Evolutionary conservation across 2,113 vertebrate genomes (phyloP), one percentile per base, ranked within the genome.

Genomic region (Nannobrachium achirus): DNA sequence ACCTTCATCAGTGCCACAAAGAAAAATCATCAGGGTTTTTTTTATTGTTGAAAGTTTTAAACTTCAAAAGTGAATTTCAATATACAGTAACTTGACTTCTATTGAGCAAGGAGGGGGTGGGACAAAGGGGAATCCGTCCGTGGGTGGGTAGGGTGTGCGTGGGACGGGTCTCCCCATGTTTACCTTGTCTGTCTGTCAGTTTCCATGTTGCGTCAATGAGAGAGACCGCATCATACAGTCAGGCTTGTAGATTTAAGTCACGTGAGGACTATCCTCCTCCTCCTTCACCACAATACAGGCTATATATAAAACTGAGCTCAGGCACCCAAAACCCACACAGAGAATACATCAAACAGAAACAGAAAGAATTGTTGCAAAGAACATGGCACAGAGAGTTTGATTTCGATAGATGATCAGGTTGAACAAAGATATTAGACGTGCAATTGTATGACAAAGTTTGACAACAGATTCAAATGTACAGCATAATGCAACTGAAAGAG

Each of bases 81-180:
- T 45, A 45, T 14, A 45, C 44, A 45, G 13, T 45, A 14, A 45
- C 44, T 45, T 9, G 13, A 45, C 44, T 45, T 45, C 44, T 45
- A 45, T 45, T 10, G 7, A 2, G 44, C 44, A 56, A 60, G 56
- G 58, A 1, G 69, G 20, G 33, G 48, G 18, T 9, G 46, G 50
- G 14, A 46, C 25, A 46, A 62, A 67, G 66, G 86, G 83, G 84
- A 91, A 93, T 92, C 89, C 88, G 89, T 86, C n/a, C n/a, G n/a
- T n/a, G 90, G 90, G 88, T 78, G 80, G 73, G n/a, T n/a, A n/a
- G n/a, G n/a, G n/a, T n/a, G n/a, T n/a, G n/a, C n/a, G n/a, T n/a
- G n/a, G n/a, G 61, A 79, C 84, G 80, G 79, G 77, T 69, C 76
- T 79, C 85, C 85, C 76, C n/a, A n/a, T 87, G 73, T 83, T 76